Percentiles rank a stretch among this genome's conserved stretches.
phyloP scores from a whole-genome alignment of 2,888 invertebrate genomes.

The Alloscopus bannaensis region DNA sequence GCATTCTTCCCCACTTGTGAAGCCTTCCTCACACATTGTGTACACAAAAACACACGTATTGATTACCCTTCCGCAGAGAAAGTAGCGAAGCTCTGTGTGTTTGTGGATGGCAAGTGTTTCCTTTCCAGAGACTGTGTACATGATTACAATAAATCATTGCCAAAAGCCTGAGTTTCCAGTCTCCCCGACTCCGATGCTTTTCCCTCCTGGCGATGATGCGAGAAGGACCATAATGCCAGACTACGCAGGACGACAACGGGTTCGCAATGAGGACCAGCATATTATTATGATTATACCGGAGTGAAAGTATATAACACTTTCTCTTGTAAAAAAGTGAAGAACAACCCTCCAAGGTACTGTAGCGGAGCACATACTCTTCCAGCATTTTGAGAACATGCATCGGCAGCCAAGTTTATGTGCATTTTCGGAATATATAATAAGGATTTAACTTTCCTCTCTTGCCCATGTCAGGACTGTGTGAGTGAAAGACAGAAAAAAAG shows the following conservation, averaged over 20 bases:
- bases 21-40: too few species aligned
- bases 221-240: too few species aligned
- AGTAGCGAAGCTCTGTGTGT: background rate
- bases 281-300: too few species aligned
- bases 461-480: too few species aligned
- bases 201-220: constrained; percentile 50
- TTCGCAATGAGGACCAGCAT: constrained; percentile 8
- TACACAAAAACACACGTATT: background rate
- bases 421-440: too few species aligned
- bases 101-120: background rate
- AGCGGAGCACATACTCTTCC: too few species aligned
- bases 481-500: too few species aligned
- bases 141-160: constrained; percentile 60
- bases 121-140: constrained; percentile 5
- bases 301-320: constrained; percentile 21
- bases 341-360: too few species aligned
- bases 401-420: too few species aligned
- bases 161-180: constrained; percentile 54
- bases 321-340: constrained; percentile 11
- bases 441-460: too few species aligned
- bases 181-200: constrained; percentile 32
- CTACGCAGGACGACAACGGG: constrained; percentile 15
- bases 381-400: too few species aligned
- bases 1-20: too few species aligned
- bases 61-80: background rate